These are phyloP conservation scores for Drosophila conformis DNA, from an alignment of 2,888 invertebrate species.

Conservation along the genomic window DNA sequence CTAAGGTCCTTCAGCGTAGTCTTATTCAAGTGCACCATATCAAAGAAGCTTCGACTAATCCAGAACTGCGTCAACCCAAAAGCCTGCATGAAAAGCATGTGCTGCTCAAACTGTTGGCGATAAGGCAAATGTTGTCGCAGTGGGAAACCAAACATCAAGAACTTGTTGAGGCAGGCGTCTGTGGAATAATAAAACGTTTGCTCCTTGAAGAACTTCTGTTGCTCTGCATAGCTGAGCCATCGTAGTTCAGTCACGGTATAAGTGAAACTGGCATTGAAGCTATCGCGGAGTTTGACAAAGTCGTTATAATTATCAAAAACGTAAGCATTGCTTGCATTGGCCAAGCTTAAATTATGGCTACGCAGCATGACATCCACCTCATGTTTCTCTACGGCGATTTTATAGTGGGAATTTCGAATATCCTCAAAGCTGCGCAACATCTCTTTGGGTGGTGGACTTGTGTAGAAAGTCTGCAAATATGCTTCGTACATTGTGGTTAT, in stretches of 20 bases:
- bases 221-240: conserved; percentile 55
- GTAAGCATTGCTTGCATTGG: accelerated
- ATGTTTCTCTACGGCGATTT: background rate
- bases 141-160: conserved; percentile 34
- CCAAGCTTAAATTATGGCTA: background rate
- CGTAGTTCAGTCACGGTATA: conserved; percentile 44
- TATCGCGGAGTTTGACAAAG: conserved; percentile 25
- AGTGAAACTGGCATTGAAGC: conserved; percentile 46
- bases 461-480: conserved; percentile 57
- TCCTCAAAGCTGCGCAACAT: conserved; percentile 24
- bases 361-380: conserved; percentile 7
- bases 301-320: conserved; percentile 23
- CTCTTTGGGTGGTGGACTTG: conserved; percentile 32
- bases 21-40: conserved; percentile 44
- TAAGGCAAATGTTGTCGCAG: conserved; percentile 52
- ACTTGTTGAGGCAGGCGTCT: conserved; percentile 36
- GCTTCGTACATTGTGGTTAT: conserved; percentile 67
- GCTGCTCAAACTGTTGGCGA: conserved; percentile 54
- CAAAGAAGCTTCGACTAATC: conserved; percentile 36
- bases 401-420: conserved; percentile 9
- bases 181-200: conserved; percentile 52
- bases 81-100: conserved; percentile 36
- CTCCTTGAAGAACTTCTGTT: conserved; percentile 50
- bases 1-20: conserved; percentile 39
- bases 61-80: conserved; percentile 44